These are phyloP conservation scores for Sphaeramia orbicularis DNA, from an alignment of 2,797 vertebrate species.

Conservation along the genomic window DNA sequence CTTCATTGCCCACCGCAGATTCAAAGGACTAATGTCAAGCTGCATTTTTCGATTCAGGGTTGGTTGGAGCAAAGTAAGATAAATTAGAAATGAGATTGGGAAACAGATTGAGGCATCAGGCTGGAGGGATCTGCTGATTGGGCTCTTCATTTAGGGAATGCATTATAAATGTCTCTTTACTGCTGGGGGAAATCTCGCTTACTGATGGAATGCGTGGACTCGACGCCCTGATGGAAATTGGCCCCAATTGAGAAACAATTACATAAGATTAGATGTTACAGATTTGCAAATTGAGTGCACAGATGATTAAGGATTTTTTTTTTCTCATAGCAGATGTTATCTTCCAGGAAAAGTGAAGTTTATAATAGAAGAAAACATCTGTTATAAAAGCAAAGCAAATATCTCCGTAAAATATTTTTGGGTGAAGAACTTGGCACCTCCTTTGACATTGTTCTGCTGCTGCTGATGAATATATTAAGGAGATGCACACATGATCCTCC, in stretches of 20 bases:
- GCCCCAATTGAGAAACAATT: constrained; percentile 46
- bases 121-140: constrained; percentile 60
- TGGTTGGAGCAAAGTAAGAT: constrained; percentile 61
- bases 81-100: constrained; percentile 70
- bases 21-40: constrained; percentile 57
- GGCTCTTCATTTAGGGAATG: constrained; percentile 58
- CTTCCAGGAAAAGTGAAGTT: background rate
- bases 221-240: constrained; percentile 36
- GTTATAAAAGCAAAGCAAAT: background rate
- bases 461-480: background rate
- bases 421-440: background rate
- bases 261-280: constrained; percentile 33
- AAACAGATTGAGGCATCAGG: constrained; percentile 62
- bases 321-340: constrained; percentile 14
- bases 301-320: constrained; percentile 12
- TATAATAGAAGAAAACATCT: background rate
- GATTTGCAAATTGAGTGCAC: constrained; percentile 38
- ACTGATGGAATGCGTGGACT: constrained; percentile 22
- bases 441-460: background rate
- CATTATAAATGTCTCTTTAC: constrained; percentile 59
- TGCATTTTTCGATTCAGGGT: constrained; percentile 30
- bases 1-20: constrained; percentile 42
- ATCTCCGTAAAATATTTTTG: constrained; percentile 1
- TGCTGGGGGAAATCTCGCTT: constrained; percentile 37
- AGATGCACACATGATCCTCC: background rate